Conservation (phyloP, 2,113 vertebrate species). For the Centropus bengalensis region DNA sequence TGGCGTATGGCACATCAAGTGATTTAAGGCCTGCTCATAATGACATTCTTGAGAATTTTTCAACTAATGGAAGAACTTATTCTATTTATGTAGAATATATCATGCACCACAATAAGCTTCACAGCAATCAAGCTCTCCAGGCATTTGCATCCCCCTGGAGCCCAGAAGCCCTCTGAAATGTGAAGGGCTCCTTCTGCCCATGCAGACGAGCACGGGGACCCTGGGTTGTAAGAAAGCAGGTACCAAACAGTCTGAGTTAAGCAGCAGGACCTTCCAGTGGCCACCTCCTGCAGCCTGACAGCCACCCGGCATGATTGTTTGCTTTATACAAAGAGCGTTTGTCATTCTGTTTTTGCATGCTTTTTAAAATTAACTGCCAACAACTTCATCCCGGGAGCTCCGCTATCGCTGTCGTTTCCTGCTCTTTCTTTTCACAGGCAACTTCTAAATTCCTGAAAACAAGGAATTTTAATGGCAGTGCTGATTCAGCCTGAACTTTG, state of each 20-base stretch:
- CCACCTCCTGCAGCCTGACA: background rate
- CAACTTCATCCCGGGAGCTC: background rate
- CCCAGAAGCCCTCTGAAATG: background rate
- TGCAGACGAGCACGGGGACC: rapidly evolving
- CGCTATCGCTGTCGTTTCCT: rapidly evolving
- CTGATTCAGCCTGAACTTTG: conserved; percentile 7
- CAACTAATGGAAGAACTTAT: background rate
- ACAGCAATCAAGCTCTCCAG: background rate
- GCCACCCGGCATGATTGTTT: rapidly evolving
- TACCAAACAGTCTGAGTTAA: rapidly evolving
- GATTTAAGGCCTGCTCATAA: background rate
- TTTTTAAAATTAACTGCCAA: background rate
- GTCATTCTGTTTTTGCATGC: background rate
- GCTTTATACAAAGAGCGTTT: rapidly evolving
- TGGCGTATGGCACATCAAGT: background rate
- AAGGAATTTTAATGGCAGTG: background rate
- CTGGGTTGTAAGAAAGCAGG: background rate
- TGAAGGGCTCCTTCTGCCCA: rapidly evolving
- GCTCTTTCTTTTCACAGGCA: background rate
- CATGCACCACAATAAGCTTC: background rate
- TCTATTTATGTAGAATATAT: background rate
- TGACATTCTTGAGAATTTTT: background rate
- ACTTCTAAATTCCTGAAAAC: background rate
- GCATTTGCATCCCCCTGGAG: background rate
- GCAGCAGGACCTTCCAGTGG: rapidly evolving